Evolutionary conservation across 1,140 invertebrate genomes (phyloP).

Genomic region (Drosophila insularis): DNA sequence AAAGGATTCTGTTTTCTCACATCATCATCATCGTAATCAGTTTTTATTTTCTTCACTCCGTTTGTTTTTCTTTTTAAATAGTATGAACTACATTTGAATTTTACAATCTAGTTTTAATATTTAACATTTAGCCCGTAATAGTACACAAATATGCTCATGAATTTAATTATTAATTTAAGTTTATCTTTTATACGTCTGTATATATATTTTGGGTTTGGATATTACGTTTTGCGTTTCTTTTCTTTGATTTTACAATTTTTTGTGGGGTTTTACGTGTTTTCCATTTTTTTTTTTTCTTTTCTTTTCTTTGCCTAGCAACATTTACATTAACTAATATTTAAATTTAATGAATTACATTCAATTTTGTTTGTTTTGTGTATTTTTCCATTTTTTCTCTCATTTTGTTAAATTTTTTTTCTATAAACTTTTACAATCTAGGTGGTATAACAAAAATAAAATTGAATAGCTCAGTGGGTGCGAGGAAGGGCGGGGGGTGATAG

Average conservation of each 20-base stretch:
- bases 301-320: conserved; percentile 67
- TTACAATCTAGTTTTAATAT: conserved; percentile 74
- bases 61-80: conserved; percentile 61
- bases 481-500: background rate
- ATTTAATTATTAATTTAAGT: conserved; percentile 32
- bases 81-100: conserved; percentile 80
- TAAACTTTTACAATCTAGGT: conserved; percentile 42
- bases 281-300: conserved; percentile 12
- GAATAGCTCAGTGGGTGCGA: conserved; percentile 35
- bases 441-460: conserved; percentile 50
- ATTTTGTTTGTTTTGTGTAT: conserved; percentile 41
- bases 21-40: conserved; percentile 34
- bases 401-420: conserved; percentile 13
- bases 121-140: conserved; percentile 80
- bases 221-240: conserved; percentile 23
- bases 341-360: conserved; percentile 72
- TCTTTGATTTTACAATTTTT: conserved; percentile 4
- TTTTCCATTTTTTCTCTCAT: conserved; percentile 1
- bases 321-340: conserved; percentile 70
- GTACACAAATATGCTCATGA: conserved; percentile 69
- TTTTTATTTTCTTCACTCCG: conserved; percentile 60
- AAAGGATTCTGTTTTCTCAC: conserved; percentile 36
- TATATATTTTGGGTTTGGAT: background rate
- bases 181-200: conserved; percentile 7
- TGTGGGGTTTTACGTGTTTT: background rate